Evolutionary conservation across 2,113 vertebrate genomes (phyloP).

Genomic region (Ophthalmolycus amberensis): DNA sequence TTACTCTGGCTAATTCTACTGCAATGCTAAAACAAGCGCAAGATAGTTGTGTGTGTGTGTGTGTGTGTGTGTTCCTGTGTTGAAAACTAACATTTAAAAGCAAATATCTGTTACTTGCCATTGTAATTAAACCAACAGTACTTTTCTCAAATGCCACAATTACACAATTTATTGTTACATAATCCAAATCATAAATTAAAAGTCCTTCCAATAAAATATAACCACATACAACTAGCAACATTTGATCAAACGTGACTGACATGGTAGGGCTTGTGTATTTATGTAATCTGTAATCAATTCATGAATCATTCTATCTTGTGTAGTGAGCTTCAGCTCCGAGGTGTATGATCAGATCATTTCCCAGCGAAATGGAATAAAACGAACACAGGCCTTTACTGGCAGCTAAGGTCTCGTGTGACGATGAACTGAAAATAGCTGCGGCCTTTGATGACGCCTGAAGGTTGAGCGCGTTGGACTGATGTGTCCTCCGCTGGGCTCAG

Average conservation of each 20-base stretch:
- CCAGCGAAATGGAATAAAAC: not conserved
- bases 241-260: not conserved
- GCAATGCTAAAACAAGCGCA: not conserved
- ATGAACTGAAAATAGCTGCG: constrained; percentile 42
- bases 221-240: not conserved
- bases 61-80: not conserved
- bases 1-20: constrained; percentile 14
- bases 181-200: not conserved
- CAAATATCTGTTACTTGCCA: not conserved
- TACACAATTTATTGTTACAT: not conserved
- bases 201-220: not conserved
- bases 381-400: not conserved
- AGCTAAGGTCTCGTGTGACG: constrained; percentile 27
- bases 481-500: constrained; percentile 59
- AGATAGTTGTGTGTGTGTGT: not conserved
- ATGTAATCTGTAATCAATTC: constrained; percentile 5
- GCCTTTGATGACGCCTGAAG: constrained; percentile 51
- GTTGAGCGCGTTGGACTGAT: constrained; percentile 46
- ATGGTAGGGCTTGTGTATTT: not conserved
- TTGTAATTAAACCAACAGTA: not conserved
- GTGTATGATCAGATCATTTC: not conserved
- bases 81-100: not conserved
- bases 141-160: not conserved
- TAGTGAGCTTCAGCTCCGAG: not conserved
- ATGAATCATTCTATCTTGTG: not conserved